Conservation (phyloP, 2,797 vertebrate genomes). For the Anas acuta region DNA sequence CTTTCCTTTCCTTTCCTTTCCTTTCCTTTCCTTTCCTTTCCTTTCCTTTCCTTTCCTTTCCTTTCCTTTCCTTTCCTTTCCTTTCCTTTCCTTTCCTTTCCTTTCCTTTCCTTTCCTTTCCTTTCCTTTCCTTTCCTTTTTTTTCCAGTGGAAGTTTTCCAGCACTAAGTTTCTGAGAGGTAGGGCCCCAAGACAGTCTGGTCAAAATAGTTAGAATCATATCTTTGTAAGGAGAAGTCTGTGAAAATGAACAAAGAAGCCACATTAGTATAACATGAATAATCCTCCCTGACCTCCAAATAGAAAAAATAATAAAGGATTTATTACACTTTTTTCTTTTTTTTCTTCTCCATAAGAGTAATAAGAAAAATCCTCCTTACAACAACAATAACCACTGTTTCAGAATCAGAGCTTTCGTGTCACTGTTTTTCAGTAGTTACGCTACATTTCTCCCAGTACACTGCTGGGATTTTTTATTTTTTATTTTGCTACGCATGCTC, state of each 20-base stretch:
- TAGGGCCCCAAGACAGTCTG: conserved; percentile 67
- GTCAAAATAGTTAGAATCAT: conserved; percentile 73
- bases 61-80: too few relatives aligned
- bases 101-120: neutral
- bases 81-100: too few relatives aligned
- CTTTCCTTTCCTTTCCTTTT: neutral
- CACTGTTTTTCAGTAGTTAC: conserved; percentile 79
- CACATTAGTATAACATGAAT: conserved; percentile 61
- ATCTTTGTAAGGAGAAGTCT: conserved; percentile 66
- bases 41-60: too few relatives aligned
- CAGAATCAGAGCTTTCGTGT: conserved; percentile 65
- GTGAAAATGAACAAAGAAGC: conserved; percentile 65
- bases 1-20: conserved; percentile 8
- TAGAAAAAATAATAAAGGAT: conserved; percentile 69
- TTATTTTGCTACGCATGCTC: conserved; percentile 79
- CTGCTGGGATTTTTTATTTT: conserved; percentile 79
- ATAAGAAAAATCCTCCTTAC: conserved; percentile 70
- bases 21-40: neutral
- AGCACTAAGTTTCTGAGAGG: conserved; percentile 73
- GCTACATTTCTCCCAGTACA: conserved; percentile 78
- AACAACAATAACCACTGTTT: conserved; percentile 76
- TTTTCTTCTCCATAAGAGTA: conserved; percentile 47
- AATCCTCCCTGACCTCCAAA: conserved; percentile 60
- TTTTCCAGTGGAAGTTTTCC: conserved; percentile 75
- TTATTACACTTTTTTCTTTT: conserved; percentile 37